Conservation (phyloP, 2,888 invertebrate genomes). For the Sericinus montela region DNA sequence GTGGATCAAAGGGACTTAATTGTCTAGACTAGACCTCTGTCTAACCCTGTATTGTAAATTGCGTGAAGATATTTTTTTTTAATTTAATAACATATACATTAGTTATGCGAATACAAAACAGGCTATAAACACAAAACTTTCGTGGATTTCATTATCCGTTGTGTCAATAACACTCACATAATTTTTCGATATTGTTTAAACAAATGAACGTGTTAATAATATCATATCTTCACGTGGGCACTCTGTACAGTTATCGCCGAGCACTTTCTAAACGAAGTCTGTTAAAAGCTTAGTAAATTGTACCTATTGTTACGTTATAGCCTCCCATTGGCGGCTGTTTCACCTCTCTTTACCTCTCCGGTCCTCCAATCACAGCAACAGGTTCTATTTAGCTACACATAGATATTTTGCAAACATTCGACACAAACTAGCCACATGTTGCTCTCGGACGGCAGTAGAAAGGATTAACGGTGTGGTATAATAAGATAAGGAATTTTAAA, state of each 20-base stretch:
- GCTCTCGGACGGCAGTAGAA: background rate
- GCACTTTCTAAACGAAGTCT: conserved; percentile 22
- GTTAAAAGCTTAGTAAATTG: conserved; percentile 48
- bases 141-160: too few relatives aligned
- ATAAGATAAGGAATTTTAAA: background rate
- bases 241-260: conserved; percentile 3
- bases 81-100: too few relatives aligned
- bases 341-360: conserved; percentile 28
- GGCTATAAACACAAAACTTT: too few relatives aligned
- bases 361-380: conserved; percentile 60
- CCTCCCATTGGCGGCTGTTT: conserved; percentile 43
- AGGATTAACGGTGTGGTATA: background rate
- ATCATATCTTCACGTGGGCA: too few relatives aligned
- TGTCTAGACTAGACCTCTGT: too few relatives aligned
- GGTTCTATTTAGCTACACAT: conserved; percentile 44
- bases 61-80: too few relatives aligned
- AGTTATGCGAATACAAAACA: too few relatives aligned
- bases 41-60: too few relatives aligned
- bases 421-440: conserved; percentile 7
- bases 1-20: too few relatives aligned
- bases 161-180: too few relatives aligned
- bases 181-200: too few relatives aligned
- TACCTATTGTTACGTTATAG: conserved; percentile 54
- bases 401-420: conserved; percentile 34
- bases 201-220: too few relatives aligned